Evolutionary conservation across 2,113 vertebrate genomes (phyloP).

Genomic region (Callorhinus ursinus): DNA sequence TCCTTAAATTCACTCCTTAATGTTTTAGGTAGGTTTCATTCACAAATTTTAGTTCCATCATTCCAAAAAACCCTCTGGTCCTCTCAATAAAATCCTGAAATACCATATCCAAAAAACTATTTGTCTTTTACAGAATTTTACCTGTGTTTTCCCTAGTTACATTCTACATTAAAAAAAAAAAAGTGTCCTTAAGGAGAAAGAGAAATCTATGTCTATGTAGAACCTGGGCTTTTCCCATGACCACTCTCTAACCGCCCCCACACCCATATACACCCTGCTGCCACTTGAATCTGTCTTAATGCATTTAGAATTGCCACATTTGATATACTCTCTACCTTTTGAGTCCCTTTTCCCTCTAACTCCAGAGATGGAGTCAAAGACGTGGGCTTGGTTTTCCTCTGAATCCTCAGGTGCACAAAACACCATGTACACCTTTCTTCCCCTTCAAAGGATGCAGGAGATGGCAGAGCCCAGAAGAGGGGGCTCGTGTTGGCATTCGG

Average conservation of each 20-base stretch:
- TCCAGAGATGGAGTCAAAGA: background rate
- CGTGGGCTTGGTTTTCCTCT: background rate
- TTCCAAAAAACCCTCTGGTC: background rate
- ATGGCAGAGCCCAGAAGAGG: background rate
- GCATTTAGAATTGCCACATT: background rate
- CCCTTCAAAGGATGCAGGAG: background rate
- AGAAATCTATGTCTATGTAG: background rate
- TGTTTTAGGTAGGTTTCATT: background rate
- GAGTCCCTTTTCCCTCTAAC: background rate
- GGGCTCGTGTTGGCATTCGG: background rate
- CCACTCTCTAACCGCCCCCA: background rate
- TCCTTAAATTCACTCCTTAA: background rate
- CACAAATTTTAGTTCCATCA: background rate
- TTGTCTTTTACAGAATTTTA: background rate
- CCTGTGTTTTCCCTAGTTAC: background rate
- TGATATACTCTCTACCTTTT: background rate
- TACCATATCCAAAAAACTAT: background rate
- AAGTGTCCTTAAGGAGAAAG: background rate
- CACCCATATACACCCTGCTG: accelerated
- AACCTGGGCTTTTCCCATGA: background rate
- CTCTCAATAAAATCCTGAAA: background rate
- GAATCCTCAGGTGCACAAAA: background rate
- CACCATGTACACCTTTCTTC: background rate
- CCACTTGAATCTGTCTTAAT: background rate
- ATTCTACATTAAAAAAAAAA: background rate